A percentile compares a stretch with the other conserved stretches of the same genome.
Evolutionary conservation across 2,888 invertebrate species (phyloP).

Genomic region (Phlogophora meticulosa): DNA sequence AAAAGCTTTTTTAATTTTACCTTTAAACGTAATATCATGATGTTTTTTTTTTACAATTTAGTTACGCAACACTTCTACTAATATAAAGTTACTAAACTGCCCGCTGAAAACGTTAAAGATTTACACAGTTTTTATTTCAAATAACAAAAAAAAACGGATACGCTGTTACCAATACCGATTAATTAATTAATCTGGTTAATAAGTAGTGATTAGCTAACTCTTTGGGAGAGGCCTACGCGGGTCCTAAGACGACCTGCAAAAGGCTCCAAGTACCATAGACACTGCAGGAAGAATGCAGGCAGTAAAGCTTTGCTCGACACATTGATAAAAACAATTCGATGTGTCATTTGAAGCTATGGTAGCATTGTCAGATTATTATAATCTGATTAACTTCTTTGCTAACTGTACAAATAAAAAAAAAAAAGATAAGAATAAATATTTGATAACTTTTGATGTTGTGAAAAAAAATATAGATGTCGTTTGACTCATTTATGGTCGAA

Average conservation of each 20-base stretch:
- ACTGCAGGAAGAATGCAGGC: neutral
- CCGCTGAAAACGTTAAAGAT: constrained; percentile 35
- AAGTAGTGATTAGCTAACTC: neutral
- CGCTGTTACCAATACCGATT: constrained; percentile 1
- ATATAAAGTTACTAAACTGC: neutral
- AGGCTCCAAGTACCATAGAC: neutral
- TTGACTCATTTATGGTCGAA: constrained; percentile 17
- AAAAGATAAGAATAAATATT: constrained; percentile 10
- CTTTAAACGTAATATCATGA: too few relatives aligned
- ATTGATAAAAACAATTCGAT: constrained; percentile 35
- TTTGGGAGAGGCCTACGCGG: neutral
- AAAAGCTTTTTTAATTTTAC: too few relatives aligned
- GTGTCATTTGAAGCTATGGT: constrained; percentile 50
- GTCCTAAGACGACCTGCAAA: neutral
- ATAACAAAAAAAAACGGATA: constrained; percentile 2
- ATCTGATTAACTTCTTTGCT: constrained; percentile 1
- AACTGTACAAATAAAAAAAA: constrained; percentile 20
- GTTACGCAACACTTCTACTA: neutral
- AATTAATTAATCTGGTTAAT: neutral
- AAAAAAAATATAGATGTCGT: constrained; percentile 14
- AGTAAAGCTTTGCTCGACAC: constrained; percentile 42
- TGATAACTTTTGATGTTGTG: constrained; percentile 13
- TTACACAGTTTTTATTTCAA: neutral
- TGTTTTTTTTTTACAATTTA: neutral
- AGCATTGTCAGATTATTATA: constrained; percentile 21